These are phyloP conservation scores for Chelonoidis abingdonii DNA, from an alignment of 2,113 vertebrate genomes.

Conservation along the genomic window DNA sequence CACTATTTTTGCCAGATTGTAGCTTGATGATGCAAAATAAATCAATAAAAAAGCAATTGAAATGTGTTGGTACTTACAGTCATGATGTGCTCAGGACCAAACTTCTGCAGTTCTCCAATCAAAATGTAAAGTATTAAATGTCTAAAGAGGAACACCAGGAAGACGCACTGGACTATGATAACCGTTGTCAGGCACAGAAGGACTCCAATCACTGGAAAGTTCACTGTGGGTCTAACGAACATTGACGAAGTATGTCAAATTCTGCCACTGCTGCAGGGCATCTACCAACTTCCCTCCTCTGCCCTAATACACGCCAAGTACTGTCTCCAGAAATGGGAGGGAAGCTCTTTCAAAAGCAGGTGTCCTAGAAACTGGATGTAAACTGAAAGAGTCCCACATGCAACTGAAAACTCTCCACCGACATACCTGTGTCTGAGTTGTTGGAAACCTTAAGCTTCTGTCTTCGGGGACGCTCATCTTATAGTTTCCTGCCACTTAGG, in stretches of 20 bases:
- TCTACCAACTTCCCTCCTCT: background rate
- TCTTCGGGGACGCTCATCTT: background rate
- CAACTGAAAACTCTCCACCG: background rate
- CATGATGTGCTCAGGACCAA: background rate
- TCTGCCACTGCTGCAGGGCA: background rate
- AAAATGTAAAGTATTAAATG: background rate
- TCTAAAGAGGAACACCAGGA: conserved; percentile 22
- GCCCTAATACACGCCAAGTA: background rate
- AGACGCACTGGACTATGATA: background rate
- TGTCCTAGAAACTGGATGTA: conserved; percentile 58
- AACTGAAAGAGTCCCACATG: conserved; percentile 25
- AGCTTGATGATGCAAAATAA: conserved; percentile 26
- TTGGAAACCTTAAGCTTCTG: background rate
- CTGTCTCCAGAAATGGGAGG: conserved; percentile 33
- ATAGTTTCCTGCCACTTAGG: conserved; percentile 55
- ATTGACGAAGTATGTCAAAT: conserved; percentile 39
- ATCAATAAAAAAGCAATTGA: conserved; percentile 16
- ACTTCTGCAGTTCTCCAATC: conserved; percentile 12
- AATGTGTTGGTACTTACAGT: conserved; percentile 18
- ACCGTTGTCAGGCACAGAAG: background rate
- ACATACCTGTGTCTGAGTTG: conserved; percentile 38
- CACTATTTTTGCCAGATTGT: conserved; percentile 51
- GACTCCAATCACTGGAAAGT: background rate
- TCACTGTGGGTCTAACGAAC: background rate
- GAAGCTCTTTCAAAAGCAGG: conserved; percentile 32